Evolutionary conservation across 1,140 invertebrate genomes (phyloP).

Genomic region (Lepidurus arcticus): DNA sequence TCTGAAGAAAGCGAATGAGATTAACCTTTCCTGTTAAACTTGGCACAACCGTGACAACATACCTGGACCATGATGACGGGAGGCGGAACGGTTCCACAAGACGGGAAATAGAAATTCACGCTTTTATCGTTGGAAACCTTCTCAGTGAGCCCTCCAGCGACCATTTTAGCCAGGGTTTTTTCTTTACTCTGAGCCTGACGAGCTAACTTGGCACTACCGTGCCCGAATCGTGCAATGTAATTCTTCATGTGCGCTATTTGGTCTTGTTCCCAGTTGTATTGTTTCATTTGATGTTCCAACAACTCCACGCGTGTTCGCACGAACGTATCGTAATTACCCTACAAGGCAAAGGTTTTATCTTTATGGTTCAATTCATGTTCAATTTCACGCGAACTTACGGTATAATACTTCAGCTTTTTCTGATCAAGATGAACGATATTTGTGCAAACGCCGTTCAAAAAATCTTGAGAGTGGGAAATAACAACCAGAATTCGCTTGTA

Average conservation of each 20-base stretch:
- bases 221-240: conserved; percentile 98
- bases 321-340: conserved; percentile 93
- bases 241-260: conserved; percentile 99
- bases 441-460: conserved; percentile 97
- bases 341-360: conserved; percentile 36
- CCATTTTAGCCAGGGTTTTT: conserved; percentile 98
- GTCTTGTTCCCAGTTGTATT: conserved; percentile 99
- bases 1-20: conserved; percentile 51
- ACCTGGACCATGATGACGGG: conserved; percentile 97
- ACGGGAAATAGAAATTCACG: conserved; percentile 92
- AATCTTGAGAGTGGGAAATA: conserved; percentile 99
- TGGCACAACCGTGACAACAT: not conserved
- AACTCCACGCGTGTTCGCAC: conserved; percentile 86
- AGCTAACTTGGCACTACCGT: conserved; percentile 96
- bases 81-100: conserved; percentile 92
- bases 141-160: conserved; percentile 92
- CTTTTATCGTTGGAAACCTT: conserved; percentile 85
- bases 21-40: not conserved
- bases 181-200: conserved; percentile 98
- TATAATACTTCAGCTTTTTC: conserved; percentile 89
- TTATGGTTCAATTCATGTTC: too few relatives aligned
- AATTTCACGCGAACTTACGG: conserved; percentile 55
- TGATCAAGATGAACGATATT: conserved; percentile 96
- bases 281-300: conserved; percentile 97
- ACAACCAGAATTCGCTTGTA: conserved; percentile 97